A percentile compares a stretch with the other conserved stretches of the same genome.
Conservation (phyloP, 2,797 vertebrate species). For the Enteromius argenteus region DNA sequence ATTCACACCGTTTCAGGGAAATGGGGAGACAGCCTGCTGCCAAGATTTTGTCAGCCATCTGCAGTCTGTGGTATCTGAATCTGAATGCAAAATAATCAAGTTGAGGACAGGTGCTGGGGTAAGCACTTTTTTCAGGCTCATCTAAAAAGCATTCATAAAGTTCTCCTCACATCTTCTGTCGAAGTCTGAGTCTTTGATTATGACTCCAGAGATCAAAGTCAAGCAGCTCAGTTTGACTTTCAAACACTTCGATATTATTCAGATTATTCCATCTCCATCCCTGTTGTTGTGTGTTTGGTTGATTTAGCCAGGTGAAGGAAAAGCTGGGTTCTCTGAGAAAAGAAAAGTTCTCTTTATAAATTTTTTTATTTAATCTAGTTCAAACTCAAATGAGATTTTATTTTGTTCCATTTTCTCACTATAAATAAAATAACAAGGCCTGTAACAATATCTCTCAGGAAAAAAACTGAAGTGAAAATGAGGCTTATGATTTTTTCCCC, state of each 20-base stretch:
- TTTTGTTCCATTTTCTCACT: background rate
- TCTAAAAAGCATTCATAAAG: constrained; percentile 45
- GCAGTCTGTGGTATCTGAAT: constrained; percentile 38
- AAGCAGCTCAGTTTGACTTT: constrained; percentile 36
- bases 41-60: constrained; percentile 53
- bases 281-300: constrained; percentile 16
- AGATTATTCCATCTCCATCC: constrained; percentile 7
- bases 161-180: constrained; percentile 48
- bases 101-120: constrained; percentile 46
- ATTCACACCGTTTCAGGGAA: constrained; percentile 48
- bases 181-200: constrained; percentile 51
- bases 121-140: constrained; percentile 46
- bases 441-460: constrained; percentile 1
- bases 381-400: background rate
- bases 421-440: constrained; percentile 11
- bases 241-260: constrained; percentile 29
- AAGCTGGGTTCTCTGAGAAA: background rate
- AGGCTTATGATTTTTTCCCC: constrained; percentile 29
- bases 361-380: background rate
- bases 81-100: constrained; percentile 52
- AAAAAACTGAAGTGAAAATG: constrained; percentile 42
- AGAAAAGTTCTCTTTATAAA: background rate
- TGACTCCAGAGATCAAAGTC: constrained; percentile 44
- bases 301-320: background rate
- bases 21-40: constrained; percentile 47